A percentile compares a stretch with the other conserved stretches of the same genome.
Evolutionary conservation across 1,140 invertebrate genomes (phyloP).

Genomic region (Magallana gigas): DNA sequence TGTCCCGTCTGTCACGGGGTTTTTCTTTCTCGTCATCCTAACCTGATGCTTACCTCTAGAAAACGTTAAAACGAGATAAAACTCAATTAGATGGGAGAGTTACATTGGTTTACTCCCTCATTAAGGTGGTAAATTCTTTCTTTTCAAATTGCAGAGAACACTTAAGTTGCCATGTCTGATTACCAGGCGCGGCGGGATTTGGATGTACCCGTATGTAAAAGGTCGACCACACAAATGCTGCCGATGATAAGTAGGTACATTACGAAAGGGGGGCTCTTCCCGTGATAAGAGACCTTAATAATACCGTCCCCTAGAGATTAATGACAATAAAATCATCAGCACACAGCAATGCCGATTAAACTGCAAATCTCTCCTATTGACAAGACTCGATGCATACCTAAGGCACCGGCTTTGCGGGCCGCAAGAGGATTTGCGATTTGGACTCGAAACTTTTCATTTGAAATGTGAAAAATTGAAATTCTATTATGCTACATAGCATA

Average conservation of each 20-base stretch:
- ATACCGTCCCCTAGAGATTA: not conserved
- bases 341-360: slow-evolving; percentile 11
- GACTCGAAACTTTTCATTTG: not conserved
- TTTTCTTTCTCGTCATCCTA: not conserved
- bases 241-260: not conserved
- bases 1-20: not conserved
- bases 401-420: not conserved
- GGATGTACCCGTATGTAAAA: slow-evolving; percentile 32
- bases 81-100: slow-evolving; percentile 14
- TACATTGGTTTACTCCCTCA: slow-evolving; percentile 6
- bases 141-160: slow-evolving; percentile 35
- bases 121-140: slow-evolving; percentile 8
- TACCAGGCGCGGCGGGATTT: not conserved
- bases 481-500: not conserved
- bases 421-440: not conserved
- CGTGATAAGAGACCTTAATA: slow-evolving; percentile 3
- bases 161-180: slow-evolving; percentile 18
- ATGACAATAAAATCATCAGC: slow-evolving; percentile 25
- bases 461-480: slow-evolving; percentile 33
- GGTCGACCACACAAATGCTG: slow-evolving; percentile 33
- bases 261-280: not conserved
- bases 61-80: slow-evolving; percentile 17
- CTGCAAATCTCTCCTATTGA: slow-evolving; percentile 35
- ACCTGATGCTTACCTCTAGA: not conserved
- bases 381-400: not conserved